Conservation (phyloP, 2,797 vertebrate genomes). For the Muscicapa comitata region DNA sequence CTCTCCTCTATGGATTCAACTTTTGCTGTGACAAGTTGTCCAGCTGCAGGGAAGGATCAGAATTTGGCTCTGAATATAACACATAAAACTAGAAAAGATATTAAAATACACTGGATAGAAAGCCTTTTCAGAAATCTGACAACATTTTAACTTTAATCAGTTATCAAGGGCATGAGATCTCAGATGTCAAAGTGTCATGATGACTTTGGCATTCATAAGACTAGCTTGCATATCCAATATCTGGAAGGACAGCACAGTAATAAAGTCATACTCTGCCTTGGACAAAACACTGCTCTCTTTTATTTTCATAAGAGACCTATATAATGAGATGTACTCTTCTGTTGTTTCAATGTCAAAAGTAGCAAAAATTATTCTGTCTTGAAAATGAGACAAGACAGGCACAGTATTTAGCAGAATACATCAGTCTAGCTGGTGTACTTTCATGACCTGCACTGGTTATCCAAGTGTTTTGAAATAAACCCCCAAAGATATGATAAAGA, state of each 20-base stretch:
- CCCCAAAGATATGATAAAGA: neutral
- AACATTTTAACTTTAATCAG: neutral
- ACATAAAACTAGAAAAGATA: neutral
- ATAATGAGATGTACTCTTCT: neutral
- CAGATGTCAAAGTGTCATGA: neutral
- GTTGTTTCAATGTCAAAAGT: neutral
- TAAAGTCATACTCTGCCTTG: neutral
- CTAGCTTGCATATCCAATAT: neutral
- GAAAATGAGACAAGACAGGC: neutral
- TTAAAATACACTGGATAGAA: neutral
- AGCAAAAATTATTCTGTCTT: neutral
- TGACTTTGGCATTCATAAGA: neutral
- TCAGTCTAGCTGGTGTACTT: neutral
- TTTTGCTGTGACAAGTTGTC: neutral
- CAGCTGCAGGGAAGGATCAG: neutral
- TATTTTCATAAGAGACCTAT: neutral
- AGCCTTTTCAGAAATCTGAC: neutral
- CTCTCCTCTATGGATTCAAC: neutral
- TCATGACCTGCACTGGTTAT: neutral
- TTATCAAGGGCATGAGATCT: neutral
- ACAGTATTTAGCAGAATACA: neutral
- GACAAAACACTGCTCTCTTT: neutral
- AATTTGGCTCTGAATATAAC: neutral
- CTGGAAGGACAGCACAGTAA: neutral
- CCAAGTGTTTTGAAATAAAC: constrained; percentile 4